Conservation (phyloP, 2,797 vertebrate genomes). For the Characodon lateralis region DNA sequence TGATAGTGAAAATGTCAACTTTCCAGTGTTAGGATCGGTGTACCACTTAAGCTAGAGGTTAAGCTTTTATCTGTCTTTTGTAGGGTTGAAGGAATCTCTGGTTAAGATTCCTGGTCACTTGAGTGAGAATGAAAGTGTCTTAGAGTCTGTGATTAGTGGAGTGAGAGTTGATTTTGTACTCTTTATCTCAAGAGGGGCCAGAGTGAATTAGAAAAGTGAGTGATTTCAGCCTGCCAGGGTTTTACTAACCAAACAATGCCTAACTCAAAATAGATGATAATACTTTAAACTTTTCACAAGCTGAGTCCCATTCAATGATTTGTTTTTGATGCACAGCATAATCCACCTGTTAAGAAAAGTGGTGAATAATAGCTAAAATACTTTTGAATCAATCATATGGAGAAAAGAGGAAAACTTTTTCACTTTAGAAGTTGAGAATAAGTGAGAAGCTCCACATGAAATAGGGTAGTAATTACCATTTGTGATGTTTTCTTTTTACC, state of each 20-base stretch:
- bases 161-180: conserved; percentile 61
- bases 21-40: conserved; percentile 47
- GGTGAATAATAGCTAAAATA: conserved; percentile 4
- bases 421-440: background rate
- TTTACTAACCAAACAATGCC: conserved; percentile 14
- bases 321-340: conserved; percentile 38
- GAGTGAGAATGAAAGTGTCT: conserved; percentile 66
- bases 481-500: conserved; percentile 59
- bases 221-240: conserved; percentile 37
- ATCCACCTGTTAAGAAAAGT: conserved; percentile 13
- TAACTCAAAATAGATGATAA: conserved; percentile 38
- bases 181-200: conserved; percentile 66
- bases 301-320: conserved; percentile 18
- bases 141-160: conserved; percentile 63
- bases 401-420: conserved; percentile 2
- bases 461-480: background rate
- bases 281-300: conserved; percentile 45
- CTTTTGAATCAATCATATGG: background rate
- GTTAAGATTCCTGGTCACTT: conserved; percentile 60
- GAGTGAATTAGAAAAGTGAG: conserved; percentile 40
- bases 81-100: conserved; percentile 40
- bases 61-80: conserved; percentile 64
- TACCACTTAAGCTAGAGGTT: conserved; percentile 54
- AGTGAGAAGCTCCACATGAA: background rate
- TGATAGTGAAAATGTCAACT: conserved; percentile 47